phyloP scores from a whole-genome alignment of 2,797 vertebrate genomes.

The Trichosurus vulpecula region DNA sequence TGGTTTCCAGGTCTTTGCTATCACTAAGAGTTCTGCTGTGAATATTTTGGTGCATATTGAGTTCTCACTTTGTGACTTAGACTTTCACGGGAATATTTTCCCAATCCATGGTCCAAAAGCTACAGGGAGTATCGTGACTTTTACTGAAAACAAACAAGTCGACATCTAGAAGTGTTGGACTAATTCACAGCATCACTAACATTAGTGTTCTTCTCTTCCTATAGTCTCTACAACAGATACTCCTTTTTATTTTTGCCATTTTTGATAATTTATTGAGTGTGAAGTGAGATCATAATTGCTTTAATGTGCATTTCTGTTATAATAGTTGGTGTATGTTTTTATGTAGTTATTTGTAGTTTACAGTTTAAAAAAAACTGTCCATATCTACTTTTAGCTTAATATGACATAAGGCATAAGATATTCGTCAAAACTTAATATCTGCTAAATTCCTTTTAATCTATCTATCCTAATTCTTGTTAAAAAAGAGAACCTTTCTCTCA shows the following conservation, averaged over 20 bases:
- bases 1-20: not conserved
- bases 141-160: not conserved
- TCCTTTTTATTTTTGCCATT: not conserved
- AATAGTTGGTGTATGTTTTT: not conserved
- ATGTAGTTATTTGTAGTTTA: not conserved
- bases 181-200: not conserved
- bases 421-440: not conserved
- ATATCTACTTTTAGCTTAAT: not conserved
- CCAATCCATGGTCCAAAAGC: not conserved
- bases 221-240: not conserved
- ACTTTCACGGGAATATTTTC: not conserved
- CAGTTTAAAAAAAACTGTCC: not conserved
- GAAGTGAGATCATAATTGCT: not conserved
- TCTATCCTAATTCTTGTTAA: not conserved
- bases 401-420: not conserved
- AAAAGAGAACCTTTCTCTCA: not conserved
- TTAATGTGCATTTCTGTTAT: not conserved
- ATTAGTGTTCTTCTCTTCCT: not conserved
- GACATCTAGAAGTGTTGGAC: not conserved
- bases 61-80: not conserved
- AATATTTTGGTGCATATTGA: not conserved
- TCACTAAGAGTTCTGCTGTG: not conserved
- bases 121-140: not conserved
- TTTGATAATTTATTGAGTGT: not conserved
- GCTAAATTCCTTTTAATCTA: not conserved